A percentile compares a stretch with the other conserved stretches of the same genome.
These are phyloP conservation scores for Anthophora plumipes DNA, from an alignment of 2,888 invertebrate species.

Conservation along the genomic window DNA sequence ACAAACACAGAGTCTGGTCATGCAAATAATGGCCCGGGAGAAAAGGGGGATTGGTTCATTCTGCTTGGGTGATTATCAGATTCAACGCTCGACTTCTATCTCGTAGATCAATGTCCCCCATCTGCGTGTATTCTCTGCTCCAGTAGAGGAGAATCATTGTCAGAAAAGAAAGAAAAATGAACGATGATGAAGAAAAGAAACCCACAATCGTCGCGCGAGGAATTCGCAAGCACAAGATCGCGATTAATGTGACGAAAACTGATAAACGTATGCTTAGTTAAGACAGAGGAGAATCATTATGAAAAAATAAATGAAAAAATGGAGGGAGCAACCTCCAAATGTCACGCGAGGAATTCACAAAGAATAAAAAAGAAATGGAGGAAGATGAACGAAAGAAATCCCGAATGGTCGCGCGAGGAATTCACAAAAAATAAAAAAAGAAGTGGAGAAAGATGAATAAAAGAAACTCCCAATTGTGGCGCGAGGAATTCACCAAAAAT, in stretches of 20 bases:
- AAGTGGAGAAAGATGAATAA: neutral
- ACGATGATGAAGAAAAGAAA: neutral
- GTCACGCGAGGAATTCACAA: slow-evolving; percentile 7
- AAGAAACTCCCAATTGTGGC: slow-evolving; percentile 7
- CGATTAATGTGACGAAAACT: no score
- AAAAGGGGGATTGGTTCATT: slow-evolving; percentile 76
- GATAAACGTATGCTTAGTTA: no score
- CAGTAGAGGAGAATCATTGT: neutral
- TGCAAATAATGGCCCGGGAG: slow-evolving; percentile 84
- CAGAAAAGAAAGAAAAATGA: neutral
- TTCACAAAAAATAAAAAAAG: neutral
- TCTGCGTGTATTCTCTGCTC: neutral
- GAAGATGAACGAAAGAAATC: neutral
- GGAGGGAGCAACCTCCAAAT: neutral
- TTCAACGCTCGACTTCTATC: slow-evolving; percentile 9
- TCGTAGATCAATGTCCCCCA: slow-evolving; percentile 7
- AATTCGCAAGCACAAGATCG: slow-evolving; percentile 16
- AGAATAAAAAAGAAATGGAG: neutral
- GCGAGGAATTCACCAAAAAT: slow-evolving; percentile 7
- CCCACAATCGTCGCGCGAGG: slow-evolving; percentile 1
- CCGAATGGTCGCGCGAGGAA: slow-evolving; percentile 3
- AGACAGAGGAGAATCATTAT: neutral
- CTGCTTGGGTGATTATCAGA: slow-evolving; percentile 81
- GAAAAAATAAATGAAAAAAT: neutral
- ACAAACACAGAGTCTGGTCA: slow-evolving; percentile 84